Conservation (phyloP, 2,113 vertebrate genomes). For the Entomyzon cyanotis region DNA sequence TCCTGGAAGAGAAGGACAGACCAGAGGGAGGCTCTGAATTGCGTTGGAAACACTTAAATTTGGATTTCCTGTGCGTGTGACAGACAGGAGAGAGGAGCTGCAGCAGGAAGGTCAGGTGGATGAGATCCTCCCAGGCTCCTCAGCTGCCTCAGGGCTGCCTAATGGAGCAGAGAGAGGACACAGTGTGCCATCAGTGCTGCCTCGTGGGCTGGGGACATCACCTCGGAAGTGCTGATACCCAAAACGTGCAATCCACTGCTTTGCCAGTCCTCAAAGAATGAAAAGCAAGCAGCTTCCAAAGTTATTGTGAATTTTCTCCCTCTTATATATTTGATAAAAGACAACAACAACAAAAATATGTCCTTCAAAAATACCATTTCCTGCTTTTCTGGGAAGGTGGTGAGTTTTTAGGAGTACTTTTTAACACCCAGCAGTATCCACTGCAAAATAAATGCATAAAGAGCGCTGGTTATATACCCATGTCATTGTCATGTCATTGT, state of each 20-base stretch:
- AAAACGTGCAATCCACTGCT: background rate
- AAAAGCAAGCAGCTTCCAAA: background rate
- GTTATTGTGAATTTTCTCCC: background rate
- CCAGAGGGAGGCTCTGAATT: background rate
- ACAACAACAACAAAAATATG: background rate
- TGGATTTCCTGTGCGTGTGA: background rate
- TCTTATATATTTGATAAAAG: background rate
- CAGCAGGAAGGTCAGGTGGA: background rate
- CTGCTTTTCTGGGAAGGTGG: background rate
- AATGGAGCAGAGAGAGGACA: constrained; percentile 14
- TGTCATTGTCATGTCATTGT: rapidly evolving
- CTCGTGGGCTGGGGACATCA: background rate
- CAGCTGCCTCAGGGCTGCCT: constrained; percentile 28
- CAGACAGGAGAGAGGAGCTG: background rate
- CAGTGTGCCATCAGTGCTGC: constrained; percentile 42
- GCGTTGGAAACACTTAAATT: background rate
- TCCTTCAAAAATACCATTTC: background rate
- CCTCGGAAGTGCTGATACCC: background rate
- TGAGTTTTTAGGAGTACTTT: background rate
- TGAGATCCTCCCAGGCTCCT: background rate
- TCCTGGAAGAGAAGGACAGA: background rate
- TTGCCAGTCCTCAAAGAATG: background rate
- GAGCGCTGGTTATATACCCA: too few relatives aligned
- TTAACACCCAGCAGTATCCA: background rate
- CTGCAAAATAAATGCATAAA: background rate